Evolutionary conservation across 2,113 vertebrate species (phyloP).

Genomic region (Misgurnus mizolepis): DNA sequence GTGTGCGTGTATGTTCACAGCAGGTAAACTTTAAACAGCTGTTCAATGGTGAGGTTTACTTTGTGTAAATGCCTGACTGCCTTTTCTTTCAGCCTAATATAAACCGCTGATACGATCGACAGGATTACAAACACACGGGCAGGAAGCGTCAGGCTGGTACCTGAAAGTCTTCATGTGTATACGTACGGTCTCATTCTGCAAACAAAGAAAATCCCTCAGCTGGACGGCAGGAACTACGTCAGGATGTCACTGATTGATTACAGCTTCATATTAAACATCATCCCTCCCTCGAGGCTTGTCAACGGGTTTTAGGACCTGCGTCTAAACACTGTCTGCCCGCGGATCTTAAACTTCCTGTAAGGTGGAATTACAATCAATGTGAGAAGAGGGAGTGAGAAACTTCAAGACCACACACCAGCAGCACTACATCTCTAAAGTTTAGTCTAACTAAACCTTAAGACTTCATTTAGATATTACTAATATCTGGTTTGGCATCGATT

Average conservation of each 20-base stretch:
- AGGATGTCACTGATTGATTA: slow-evolving; percentile 18
- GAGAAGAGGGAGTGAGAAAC: neutral
- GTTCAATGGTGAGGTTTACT: slow-evolving; percentile 69
- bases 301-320: neutral
- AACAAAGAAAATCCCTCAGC: neutral
- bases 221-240: neutral
- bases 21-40: slow-evolving; percentile 73
- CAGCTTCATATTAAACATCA: slow-evolving; percentile 22
- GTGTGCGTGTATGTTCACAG: slow-evolving; percentile 39
- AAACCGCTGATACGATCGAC: slow-evolving; percentile 58
- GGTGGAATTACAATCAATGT: neutral
- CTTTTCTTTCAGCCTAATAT: slow-evolving; percentile 61
- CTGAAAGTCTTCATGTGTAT: slow-evolving; percentile 19
- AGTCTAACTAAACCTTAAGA: neutral
- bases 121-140: slow-evolving; percentile 38
- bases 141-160: slow-evolving; percentile 51
- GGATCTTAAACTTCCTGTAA: neutral
- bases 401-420: neutral
- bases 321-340: neutral
- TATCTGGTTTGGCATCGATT: too few relatives aligned
- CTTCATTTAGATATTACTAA: too few relatives aligned
- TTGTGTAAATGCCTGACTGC: slow-evolving; percentile 72
- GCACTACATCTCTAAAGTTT: neutral
- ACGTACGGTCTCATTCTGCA: slow-evolving; percentile 18
- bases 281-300: neutral